A percentile compares a stretch with the other conserved stretches of the same genome.
phyloP scores from a whole-genome alignment of 2,113 vertebrate genomes.

The Toxotes jaculatrix region DNA sequence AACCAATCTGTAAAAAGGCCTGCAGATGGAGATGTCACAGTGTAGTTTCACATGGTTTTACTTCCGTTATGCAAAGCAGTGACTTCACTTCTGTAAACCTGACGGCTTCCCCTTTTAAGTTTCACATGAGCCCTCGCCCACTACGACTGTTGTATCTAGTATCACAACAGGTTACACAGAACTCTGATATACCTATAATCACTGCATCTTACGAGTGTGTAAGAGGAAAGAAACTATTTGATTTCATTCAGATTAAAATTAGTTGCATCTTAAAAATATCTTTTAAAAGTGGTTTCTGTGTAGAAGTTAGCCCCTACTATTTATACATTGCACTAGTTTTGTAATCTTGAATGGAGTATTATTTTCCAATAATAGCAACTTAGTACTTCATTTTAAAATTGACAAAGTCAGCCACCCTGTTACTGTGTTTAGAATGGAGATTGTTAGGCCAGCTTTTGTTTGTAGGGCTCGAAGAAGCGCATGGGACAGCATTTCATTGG shows the following conservation, averaged over 20 bases:
- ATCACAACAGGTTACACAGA: not conserved
- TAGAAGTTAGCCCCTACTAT: too few species aligned
- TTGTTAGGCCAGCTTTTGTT: not conserved
- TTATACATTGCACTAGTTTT: too few species aligned
- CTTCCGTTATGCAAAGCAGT: slow-evolving; percentile 21
- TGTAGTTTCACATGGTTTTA: not conserved
- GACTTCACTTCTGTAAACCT: slow-evolving; percentile 9
- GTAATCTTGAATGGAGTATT: too few species aligned
- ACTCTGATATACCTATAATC: not conserved
- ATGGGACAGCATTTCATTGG: not conserved
- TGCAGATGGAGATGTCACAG: not conserved
- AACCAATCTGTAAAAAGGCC: not conserved
- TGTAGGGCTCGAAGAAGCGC: not conserved
- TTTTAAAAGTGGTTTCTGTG: too few species aligned
- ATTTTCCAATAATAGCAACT: too few species aligned
- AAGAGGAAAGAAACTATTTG: not conserved
- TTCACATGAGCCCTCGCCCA: not conserved
- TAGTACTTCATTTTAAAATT: too few species aligned
- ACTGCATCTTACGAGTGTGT: not conserved
- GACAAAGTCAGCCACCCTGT: not conserved
- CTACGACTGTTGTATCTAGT: not conserved
- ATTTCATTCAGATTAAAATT: too few species aligned
- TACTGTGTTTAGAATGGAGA: not conserved
- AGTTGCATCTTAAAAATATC: too few species aligned
- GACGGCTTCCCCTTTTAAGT: slow-evolving; percentile 4